phyloP scores from a whole-genome alignment of 1,140 invertebrate species.

The Megalonaias nervosa region DNA sequence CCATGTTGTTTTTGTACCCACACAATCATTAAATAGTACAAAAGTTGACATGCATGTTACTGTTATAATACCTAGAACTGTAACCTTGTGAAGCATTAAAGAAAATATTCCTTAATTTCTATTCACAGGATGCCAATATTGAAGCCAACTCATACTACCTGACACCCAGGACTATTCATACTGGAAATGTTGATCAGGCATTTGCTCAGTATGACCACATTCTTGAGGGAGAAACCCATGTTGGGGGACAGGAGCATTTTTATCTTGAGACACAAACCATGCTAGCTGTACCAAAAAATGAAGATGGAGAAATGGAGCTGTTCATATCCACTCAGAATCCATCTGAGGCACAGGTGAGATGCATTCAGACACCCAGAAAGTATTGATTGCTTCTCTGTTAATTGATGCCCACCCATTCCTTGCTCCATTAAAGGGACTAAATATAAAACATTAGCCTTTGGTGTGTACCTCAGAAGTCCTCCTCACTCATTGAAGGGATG shows the following conservation, averaged over 20 bases:
- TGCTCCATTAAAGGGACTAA: too few species aligned
- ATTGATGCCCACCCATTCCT: too few species aligned
- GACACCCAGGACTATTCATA: conserved; percentile 54
- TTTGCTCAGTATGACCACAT: conserved; percentile 77
- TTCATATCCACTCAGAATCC: conserved; percentile 89
- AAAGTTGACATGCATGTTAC: too few species aligned
- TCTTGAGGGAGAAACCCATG: conserved; percentile 78
- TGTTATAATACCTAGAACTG: too few species aligned
- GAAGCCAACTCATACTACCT: conserved; percentile 42
- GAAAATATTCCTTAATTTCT: background rate
- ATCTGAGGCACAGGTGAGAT: conserved; percentile 78
- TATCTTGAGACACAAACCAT: conserved; percentile 90
- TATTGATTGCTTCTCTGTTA: too few species aligned
- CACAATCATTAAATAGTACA: too few species aligned
- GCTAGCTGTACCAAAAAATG: conserved; percentile 84
- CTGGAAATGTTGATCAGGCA: conserved; percentile 80
- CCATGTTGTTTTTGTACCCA: too few species aligned
- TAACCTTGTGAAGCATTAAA: too few species aligned
- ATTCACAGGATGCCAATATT: conserved; percentile 55
- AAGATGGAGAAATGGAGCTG: conserved; percentile 89
- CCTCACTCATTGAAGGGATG: too few species aligned
- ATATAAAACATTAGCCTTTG: too few species aligned
- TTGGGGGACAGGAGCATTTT: conserved; percentile 97
- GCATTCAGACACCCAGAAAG: too few species aligned
- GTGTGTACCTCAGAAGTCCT: too few species aligned